A percentile compares a stretch with the other conserved stretches of the same genome.
Evolutionary conservation across 2,797 vertebrate genomes (phyloP).

Genomic region (Geotrypetes seraphini): DNA sequence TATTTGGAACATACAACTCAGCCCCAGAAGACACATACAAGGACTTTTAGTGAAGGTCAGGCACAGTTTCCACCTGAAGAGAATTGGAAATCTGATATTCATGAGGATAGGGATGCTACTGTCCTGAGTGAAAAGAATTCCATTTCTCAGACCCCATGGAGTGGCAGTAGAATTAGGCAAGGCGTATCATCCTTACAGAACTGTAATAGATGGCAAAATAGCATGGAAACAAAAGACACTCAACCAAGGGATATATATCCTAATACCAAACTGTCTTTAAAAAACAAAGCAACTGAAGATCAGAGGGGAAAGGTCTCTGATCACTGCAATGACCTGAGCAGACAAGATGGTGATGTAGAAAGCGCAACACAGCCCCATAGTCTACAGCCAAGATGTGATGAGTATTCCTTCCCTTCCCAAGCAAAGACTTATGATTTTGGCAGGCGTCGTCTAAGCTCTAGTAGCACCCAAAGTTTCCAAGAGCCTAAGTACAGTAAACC

Average conservation of each 20-base stretch:
- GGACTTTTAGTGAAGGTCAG: conserved; percentile 34
- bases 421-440: conserved; percentile 35
- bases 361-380: conserved; percentile 15
- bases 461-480: conserved; percentile 25
- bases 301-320: conserved; percentile 15
- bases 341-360: conserved; percentile 33
- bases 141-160: conserved; percentile 4
- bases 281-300: conserved; percentile 24
- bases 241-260: background rate
- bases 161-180: conserved; percentile 21
- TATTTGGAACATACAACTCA: conserved; percentile 12
- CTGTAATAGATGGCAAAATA: conserved; percentile 45
- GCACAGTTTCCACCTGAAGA: conserved; percentile 26
- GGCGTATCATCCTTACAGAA: conserved; percentile 41
- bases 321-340: conserved; percentile 20
- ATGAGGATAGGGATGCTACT: conserved; percentile 28
- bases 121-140: conserved; percentile 26
- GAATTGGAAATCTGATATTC: conserved; percentile 24
- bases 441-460: conserved; percentile 61
- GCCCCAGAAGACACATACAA: conserved; percentile 22
- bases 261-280: conserved; percentile 6
- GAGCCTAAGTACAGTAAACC: conserved; percentile 21
- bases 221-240: conserved; percentile 15
- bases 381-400: conserved; percentile 11
- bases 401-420: conserved; percentile 3